Evolutionary conservation across 2,888 invertebrate species (phyloP), one percentile per base, ranked within the genome.

Genomic region (Globia sparganii): DNA sequence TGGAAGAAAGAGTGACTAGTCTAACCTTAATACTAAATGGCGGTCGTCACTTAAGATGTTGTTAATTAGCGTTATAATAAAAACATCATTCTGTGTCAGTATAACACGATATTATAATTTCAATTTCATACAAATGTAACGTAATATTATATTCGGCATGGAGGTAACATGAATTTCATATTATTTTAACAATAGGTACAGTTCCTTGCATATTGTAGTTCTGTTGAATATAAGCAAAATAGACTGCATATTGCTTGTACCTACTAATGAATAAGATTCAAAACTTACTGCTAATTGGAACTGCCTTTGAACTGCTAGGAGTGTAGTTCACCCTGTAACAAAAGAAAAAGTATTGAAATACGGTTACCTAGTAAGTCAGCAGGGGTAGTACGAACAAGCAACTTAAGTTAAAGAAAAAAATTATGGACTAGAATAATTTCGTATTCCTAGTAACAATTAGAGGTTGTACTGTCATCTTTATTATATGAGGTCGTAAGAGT

Each of bases 261-360:
- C 6, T 5, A 34, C 18, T 58, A 67, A 67, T 40, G 34, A 71
- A 83, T 59, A 83, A 31, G 1, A 62, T 67, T 70, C 15, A 28
- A 58, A 61, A 80, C 80, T 83, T 71, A 80, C 80, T 78, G 66
- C 66, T 71, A 67, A 78, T 77, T 71, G 66, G 56, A n/a, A 25
- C 34, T 43, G 66, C 28, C 11, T 66, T 58, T 70, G 78, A 21
- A 58, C 58, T 46, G 65, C 68, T 64, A 31, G 15, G n/a, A 76
- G 53, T 61, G n/a, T 65, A 31, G 34, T 40, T 21, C 28, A 56
- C 15, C 9, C 80, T 80, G 83, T 43, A 80, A 83, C 56, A 80
- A 67, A 70, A 40, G n/a, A 67, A 40, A 56, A 56, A 25, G 21
- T 0, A 5, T 58, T 37, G 0, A 71, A 62, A 76, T 49, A 61